phyloP scores from a whole-genome alignment of 1,140 invertebrate genomes.

The Wasmannia auropunctata region DNA sequence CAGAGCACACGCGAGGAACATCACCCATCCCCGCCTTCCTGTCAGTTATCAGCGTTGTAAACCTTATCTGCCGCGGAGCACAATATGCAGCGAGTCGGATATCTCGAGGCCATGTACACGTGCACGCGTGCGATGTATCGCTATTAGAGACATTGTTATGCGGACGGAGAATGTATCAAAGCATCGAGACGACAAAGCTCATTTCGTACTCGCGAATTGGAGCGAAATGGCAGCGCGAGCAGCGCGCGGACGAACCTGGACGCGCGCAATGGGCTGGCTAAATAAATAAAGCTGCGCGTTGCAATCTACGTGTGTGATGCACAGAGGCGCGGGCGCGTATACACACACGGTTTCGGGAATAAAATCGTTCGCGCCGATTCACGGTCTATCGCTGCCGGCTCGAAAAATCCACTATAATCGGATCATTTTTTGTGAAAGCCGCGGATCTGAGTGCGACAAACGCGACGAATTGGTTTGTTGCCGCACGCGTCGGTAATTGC shows the following conservation, averaged over 20 bases:
- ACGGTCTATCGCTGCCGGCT: slow-evolving; percentile 8
- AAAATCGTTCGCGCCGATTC: slow-evolving; percentile 41
- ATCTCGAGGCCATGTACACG: slow-evolving; percentile 18
- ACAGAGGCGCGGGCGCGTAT: no score
- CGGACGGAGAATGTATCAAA: neutral
- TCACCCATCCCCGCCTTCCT: slow-evolving; percentile 59
- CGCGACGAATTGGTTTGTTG: slow-evolving; percentile 26
- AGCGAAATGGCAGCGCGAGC: slow-evolving; percentile 3
- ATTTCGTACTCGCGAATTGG: slow-evolving; percentile 17
- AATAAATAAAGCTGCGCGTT: slow-evolving; percentile 23
- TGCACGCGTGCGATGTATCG: slow-evolving; percentile 11
- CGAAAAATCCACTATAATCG: slow-evolving; percentile 36
- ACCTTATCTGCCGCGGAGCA: slow-evolving; percentile 68
- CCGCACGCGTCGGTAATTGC: slow-evolving; percentile 17
- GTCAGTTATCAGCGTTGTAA: slow-evolving; percentile 75
- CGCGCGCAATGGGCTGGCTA: neutral
- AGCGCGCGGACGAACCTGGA: no score
- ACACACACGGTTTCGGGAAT: neutral
- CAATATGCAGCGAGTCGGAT: slow-evolving; percentile 32
- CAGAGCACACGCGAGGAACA: slow-evolving; percentile 69
- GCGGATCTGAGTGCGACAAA: slow-evolving; percentile 1
- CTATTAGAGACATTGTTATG: slow-evolving; percentile 21
- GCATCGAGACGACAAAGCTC: slow-evolving; percentile 12
- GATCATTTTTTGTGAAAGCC: slow-evolving; percentile 42
- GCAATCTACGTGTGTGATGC: slow-evolving; percentile 8